These are phyloP conservation scores for Drymodes brunneopygia DNA, from an alignment of 2,113 vertebrate genomes.

Conservation along the genomic window DNA sequence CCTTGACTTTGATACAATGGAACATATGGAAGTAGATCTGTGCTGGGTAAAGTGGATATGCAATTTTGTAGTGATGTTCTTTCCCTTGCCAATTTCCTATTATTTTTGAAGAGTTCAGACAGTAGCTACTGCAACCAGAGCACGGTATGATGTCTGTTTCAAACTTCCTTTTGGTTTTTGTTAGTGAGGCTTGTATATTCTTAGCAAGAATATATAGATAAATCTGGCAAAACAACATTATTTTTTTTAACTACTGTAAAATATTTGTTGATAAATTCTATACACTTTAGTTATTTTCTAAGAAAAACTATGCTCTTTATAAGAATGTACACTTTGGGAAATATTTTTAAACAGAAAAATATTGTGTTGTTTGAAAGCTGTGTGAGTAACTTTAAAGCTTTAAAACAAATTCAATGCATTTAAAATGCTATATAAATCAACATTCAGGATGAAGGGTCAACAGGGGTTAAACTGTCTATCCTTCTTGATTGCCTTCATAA, in stretches of 20 bases:
- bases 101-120: not conserved
- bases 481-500: conserved; percentile 72
- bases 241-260: not conserved
- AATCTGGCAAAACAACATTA: not conserved
- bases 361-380: not conserved
- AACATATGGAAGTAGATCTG: not conserved
- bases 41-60: not conserved
- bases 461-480: conserved; percentile 73
- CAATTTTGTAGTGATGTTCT: conserved; percentile 5
- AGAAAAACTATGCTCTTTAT: not conserved
- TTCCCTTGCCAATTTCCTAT: not conserved
- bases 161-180: not conserved
- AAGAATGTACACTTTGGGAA: not conserved
- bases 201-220: not conserved
- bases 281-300: not conserved
- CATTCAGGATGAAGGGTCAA: conserved; percentile 67
- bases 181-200: not conserved
- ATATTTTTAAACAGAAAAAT: not conserved
- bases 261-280: not conserved
- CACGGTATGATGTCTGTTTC: fast-evolving
- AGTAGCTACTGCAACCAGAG: not conserved
- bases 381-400: not conserved
- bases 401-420: conserved; percentile 27
- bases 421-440: conserved; percentile 69
- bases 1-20: not conserved